Evolutionary conservation across 2,113 vertebrate species (phyloP).

Genomic region (Phyllostomus discolor): DNA sequence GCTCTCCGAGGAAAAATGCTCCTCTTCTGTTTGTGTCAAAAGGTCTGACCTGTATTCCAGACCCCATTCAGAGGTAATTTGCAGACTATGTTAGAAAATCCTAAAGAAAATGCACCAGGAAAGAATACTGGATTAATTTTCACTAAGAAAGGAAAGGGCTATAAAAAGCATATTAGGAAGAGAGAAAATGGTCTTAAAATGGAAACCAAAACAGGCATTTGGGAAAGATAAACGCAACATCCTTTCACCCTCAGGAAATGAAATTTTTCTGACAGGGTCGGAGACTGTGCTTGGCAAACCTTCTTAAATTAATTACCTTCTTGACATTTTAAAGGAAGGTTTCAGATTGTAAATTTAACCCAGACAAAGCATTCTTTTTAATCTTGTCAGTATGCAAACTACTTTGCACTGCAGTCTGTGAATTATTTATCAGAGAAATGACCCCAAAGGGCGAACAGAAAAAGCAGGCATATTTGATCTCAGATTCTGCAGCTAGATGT

Average conservation of each 20-base stretch:
- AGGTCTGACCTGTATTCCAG: constrained; percentile 64
- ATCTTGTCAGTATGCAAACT: constrained; percentile 90
- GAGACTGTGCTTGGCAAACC: constrained; percentile 81
- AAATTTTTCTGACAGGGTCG: constrained; percentile 84
- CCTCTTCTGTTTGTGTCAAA: constrained; percentile 70
- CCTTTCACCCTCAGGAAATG: constrained; percentile 80
- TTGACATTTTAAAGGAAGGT: constrained; percentile 87
- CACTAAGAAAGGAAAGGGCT: constrained; percentile 44
- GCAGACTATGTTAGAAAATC: constrained; percentile 65
- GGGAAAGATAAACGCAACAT: constrained; percentile 78
- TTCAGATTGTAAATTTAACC: constrained; percentile 86
- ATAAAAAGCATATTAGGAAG: constrained; percentile 61
- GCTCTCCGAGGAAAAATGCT: constrained; percentile 63
- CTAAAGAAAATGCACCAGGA: constrained; percentile 40
- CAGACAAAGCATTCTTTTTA: constrained; percentile 87
- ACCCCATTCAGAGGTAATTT: constrained; percentile 75
- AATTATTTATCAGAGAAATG: constrained; percentile 86
- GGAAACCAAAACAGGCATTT: constrained; percentile 74
- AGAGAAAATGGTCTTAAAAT: constrained; percentile 55
- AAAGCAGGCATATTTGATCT: constrained; percentile 81
- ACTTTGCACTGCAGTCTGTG: constrained; percentile 83
- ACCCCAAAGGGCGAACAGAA: constrained; percentile 82
- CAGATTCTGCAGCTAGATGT: constrained; percentile 62
- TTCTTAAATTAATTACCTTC: constrained; percentile 87
- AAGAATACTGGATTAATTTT: constrained; percentile 73